Evolutionary conservation across 2,888 invertebrate species (phyloP), one percentile per base, ranked within the genome.

Genomic region (Dasysyrphus albostriatus): DNA sequence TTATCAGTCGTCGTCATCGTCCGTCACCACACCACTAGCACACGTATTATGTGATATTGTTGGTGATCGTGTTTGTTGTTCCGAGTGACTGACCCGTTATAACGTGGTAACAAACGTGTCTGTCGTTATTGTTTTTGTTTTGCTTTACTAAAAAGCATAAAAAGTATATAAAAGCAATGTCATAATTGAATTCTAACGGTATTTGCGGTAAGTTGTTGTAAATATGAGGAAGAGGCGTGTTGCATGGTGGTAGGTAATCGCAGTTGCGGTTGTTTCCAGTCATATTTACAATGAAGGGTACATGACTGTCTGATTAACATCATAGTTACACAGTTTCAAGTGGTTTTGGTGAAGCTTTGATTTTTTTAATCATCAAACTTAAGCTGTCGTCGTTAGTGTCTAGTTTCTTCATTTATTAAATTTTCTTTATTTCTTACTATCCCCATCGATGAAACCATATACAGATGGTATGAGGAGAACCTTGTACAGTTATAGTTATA

Each of bases 131-230:
- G 29, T 6, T 51, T 24, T 24, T 29, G 3, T 54, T 24, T 24
- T 54, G 7, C n/a, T 73, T 37, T 69, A 54, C 24, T 32, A 61
- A 42, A 37, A 37, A 44, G 32, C 32, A 32, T 32, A 32, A 58
- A 24, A 19, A 54, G n/a, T 32, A 39, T 42, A 39, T 78, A 65
- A 10, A 69, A 10, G 69, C 32, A 63, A 83, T 79, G 74, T 83
- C 79, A 83, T 79, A 78, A 83, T 79, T 79, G 74, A 74, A 79
- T 83, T 83, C 61, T 74, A 83, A 83, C 83, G 79, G 83, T 29
- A 78, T 56, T 63, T 49, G 61, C 47, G 32, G 37, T 61, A 24
- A 61, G 73, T 83, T 47, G 78, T 78, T 37, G 51, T 44, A 73
- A 73, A 67, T 44, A 58, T 32, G 42, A 47, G n/a, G 61, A 67